A percentile compares a stretch with the other conserved stretches of the same genome.
Conservation (phyloP, 2,888 invertebrate genomes). For the Abrostola tripartita region DNA sequence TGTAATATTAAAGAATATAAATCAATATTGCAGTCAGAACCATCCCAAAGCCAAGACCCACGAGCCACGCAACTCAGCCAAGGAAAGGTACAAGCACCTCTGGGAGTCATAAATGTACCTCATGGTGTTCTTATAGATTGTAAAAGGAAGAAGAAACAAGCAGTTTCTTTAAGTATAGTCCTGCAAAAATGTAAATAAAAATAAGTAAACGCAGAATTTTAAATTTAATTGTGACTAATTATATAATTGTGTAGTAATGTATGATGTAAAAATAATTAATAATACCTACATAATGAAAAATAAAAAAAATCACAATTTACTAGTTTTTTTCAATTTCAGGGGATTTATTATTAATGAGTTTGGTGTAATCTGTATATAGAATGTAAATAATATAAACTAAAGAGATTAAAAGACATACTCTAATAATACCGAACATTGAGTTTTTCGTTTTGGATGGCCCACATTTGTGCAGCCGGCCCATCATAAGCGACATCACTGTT, state of each 20-base stretch:
- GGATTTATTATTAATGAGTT: constrained; percentile 65
- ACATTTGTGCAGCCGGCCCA: constrained; percentile 85
- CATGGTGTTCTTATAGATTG: constrained; percentile 67
- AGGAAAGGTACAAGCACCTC: constrained; percentile 42
- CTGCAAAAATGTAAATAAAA: constrained; percentile 61
- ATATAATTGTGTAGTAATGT: constrained; percentile 15
- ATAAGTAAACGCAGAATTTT: not conserved
- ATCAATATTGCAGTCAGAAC: constrained; percentile 60
- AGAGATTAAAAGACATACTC: constrained; percentile 74
- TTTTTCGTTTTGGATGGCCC: constrained; percentile 82
- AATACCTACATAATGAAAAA: constrained; percentile 22
- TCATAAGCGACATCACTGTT: constrained; percentile 83
- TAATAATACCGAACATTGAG: constrained; percentile 88
- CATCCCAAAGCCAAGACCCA: constrained; percentile 17
- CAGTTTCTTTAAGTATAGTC: constrained; percentile 69
- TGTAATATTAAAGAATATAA: constrained; percentile 18
- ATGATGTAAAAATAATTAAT: constrained; percentile 18
- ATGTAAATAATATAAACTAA: constrained; percentile 82
- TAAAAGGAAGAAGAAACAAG: constrained; percentile 66
- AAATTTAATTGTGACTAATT: constrained; percentile 13
- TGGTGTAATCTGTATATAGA: constrained; percentile 78
- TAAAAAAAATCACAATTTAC: constrained; percentile 21
- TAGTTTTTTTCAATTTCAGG: constrained; percentile 29
- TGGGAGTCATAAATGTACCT: constrained; percentile 71
- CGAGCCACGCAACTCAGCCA: constrained; percentile 5